Evolutionary conservation across 2,888 invertebrate genomes (phyloP).

Genomic region (Thecophora atra): DNA sequence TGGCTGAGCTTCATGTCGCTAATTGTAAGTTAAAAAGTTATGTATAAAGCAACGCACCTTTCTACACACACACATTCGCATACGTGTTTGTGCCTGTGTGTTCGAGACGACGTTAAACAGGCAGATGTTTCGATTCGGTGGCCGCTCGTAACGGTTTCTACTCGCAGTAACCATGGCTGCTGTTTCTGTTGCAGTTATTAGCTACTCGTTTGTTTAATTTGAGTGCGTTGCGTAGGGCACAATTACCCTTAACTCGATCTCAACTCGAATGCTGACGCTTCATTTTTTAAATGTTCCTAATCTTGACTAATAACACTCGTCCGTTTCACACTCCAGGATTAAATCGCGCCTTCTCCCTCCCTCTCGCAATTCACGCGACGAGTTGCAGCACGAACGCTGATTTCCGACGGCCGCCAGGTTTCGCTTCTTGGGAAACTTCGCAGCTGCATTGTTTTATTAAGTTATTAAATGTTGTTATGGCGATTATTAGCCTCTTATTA

Average conservation of each 20-base stretch:
- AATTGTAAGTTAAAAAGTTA: conserved; percentile 58
- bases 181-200: conserved; percentile 17
- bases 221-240: neutral
- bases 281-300: conserved; percentile 49
- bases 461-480: conserved; percentile 23
- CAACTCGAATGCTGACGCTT: conserved; percentile 34
- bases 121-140: conserved; percentile 32
- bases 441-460: conserved; percentile 44
- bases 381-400: conserved; percentile 61
- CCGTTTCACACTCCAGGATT: conserved; percentile 51
- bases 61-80: neutral
- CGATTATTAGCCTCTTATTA: neutral
- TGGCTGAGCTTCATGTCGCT: conserved; percentile 47
- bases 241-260: conserved; percentile 39
- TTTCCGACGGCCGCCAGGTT: conserved; percentile 49
- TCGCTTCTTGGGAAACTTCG: conserved; percentile 45
- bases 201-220: conserved; percentile 14
- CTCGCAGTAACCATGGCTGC: conserved; percentile 12
- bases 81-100: neutral
- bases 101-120: conserved; percentile 30
- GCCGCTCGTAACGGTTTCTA: conserved; percentile 43
- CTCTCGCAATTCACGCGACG: conserved; percentile 31
- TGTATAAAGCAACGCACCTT: conserved; percentile 31
- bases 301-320: conserved; percentile 61
- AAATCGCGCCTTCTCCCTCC: conserved; percentile 35